These are phyloP conservation scores for Corythoichthys intestinalis DNA, from an alignment of 2,113 vertebrate species.

Conservation along the genomic window DNA sequence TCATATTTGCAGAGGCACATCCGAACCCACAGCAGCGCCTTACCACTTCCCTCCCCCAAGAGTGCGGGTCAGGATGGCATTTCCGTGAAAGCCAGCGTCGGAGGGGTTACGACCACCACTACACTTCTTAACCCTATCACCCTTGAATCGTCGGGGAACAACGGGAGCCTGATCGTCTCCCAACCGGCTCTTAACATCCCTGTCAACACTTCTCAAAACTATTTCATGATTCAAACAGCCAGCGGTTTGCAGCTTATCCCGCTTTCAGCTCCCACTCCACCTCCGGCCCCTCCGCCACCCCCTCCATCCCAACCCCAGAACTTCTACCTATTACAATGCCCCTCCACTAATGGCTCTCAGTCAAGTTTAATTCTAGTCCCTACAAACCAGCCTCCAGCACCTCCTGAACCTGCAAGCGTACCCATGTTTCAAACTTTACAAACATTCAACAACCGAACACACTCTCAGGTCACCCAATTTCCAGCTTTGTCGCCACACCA, in stretches of 20 bases:
- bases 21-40: constrained; percentile 55
- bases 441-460: constrained; percentile 63
- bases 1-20: constrained; percentile 90
- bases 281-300: constrained; percentile 65
- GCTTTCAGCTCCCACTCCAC: constrained; percentile 68
- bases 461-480: constrained; percentile 63
- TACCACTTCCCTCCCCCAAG: constrained; percentile 34
- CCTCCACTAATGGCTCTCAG: constrained; percentile 68
- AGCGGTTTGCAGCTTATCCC: constrained; percentile 86
- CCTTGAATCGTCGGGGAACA: constrained; percentile 75
- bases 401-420: constrained; percentile 58
- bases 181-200: constrained; percentile 75
- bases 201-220: constrained; percentile 77
- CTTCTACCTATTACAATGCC: constrained; percentile 73
- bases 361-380: constrained; percentile 71
- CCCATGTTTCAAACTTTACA: constrained; percentile 70
- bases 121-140: constrained; percentile 70
- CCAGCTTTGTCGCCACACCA: constrained; percentile 65
- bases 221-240: constrained; percentile 82
- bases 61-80: constrained; percentile 55
- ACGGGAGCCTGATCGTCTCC: constrained; percentile 73
- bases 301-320: constrained; percentile 67
- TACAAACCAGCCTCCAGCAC: constrained; percentile 51
- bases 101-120: constrained; percentile 56
- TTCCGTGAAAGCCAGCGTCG: constrained; percentile 53